Evolutionary conservation across 2,797 vertebrate genomes (phyloP).

Genomic region (Melanotaenia trifasciata): DNA sequence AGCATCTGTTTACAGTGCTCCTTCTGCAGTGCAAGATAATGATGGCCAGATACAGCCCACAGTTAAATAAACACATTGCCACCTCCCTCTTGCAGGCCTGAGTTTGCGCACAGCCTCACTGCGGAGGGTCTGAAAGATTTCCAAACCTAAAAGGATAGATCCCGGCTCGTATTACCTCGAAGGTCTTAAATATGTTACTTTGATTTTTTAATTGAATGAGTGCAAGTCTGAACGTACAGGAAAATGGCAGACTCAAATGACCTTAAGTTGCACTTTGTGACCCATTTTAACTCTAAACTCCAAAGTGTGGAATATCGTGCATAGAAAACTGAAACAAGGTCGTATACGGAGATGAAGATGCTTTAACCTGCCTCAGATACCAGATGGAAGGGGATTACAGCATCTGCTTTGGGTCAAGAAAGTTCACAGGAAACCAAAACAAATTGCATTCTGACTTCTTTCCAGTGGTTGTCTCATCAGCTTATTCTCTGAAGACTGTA

Average conservation of each 20-base stretch:
- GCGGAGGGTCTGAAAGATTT: constrained; percentile 57
- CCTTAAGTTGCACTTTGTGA: constrained; percentile 5
- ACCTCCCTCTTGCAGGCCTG: constrained; percentile 67
- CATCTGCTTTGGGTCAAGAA: constrained; percentile 44
- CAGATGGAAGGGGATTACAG: constrained; percentile 54
- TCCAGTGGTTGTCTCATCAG: constrained; percentile 16
- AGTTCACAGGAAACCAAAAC: constrained; percentile 38
- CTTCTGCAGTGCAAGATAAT: constrained; percentile 80
- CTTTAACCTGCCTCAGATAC: constrained; percentile 37
- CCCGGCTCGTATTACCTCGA: constrained; percentile 14
- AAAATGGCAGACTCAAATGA: constrained; percentile 11
- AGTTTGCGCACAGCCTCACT: constrained; percentile 39
- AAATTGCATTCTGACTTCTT: constrained; percentile 43
- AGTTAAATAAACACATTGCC: constrained; percentile 81
- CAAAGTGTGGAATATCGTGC: not conserved
- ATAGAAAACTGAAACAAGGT: not conserved
- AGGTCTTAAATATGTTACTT: constrained; percentile 24
- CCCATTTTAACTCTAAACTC: not conserved
- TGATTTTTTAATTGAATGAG: constrained; percentile 54
- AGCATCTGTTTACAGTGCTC: constrained; percentile 79
- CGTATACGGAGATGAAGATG: constrained; percentile 17
- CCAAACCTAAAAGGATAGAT: constrained; percentile 30
- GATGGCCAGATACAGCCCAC: constrained; percentile 77
- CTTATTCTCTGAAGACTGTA: constrained; percentile 5
- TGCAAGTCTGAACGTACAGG: constrained; percentile 10